These are phyloP conservation scores for Steinernema feltiae DNA, from an alignment of 1,140 invertebrate species.

Conservation along the genomic window DNA sequence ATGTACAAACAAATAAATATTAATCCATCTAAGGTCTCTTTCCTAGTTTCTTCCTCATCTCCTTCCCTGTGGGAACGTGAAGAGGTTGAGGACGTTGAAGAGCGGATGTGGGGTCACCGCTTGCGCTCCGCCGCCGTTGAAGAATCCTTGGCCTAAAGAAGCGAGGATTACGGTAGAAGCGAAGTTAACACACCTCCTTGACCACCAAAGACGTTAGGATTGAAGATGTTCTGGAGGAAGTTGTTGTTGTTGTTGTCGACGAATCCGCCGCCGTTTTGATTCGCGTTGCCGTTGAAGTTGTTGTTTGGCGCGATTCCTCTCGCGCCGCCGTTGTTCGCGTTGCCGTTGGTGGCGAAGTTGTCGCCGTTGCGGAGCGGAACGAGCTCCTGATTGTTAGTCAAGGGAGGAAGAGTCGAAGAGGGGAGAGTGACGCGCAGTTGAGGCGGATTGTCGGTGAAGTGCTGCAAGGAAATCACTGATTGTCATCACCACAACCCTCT, in stretches of 20 bases:
- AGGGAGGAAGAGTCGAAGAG: background rate
- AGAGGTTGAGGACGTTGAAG: background rate
- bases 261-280: background rate
- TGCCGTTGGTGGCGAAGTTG: background rate
- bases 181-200: background rate
- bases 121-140: background rate
- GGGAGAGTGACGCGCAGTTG: background rate
- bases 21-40: background rate
- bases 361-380: background rate
- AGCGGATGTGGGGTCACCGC: background rate
- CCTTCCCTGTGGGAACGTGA: conserved; percentile 5
- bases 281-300: background rate
- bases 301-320: background rate
- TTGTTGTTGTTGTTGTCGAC: background rate
- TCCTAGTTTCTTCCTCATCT: background rate
- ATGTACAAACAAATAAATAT: conserved; percentile 15
- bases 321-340: background rate
- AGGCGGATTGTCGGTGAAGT: conserved; percentile 2
- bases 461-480: background rate
- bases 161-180: background rate
- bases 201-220: background rate
- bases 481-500: background rate
- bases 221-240: conserved; percentile 3
- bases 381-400: background rate
- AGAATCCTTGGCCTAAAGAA: conserved; percentile 4